These are phyloP conservation scores for Hapalemur alaotrensis DNA, from an alignment of 2,797 vertebrate genomes.

Conservation along the genomic window DNA sequence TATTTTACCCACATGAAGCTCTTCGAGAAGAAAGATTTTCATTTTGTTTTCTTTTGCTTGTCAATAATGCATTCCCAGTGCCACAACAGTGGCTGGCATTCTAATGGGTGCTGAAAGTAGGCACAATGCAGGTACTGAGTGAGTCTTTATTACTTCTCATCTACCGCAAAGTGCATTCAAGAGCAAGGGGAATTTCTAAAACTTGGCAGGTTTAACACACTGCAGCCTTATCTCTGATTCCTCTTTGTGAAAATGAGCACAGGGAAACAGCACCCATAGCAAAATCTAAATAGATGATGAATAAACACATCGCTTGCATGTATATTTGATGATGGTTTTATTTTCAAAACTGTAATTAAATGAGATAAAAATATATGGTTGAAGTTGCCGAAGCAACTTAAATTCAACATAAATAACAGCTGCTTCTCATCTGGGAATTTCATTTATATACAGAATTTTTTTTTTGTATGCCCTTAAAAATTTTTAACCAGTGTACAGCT, in stretches of 20 bases:
- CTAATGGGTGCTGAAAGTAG: background rate
- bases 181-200: background rate
- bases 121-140: background rate
- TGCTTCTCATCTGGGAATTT: slow-evolving; percentile 64
- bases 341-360: slow-evolving; percentile 74
- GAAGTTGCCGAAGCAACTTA: slow-evolving; percentile 56
- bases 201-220: too few relatives aligned
- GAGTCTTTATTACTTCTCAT: background rate
- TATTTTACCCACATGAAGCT: background rate
- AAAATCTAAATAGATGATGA: slow-evolving; percentile 10
- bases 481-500: background rate
- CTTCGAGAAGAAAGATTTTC: background rate
- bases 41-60: background rate
- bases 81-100: background rate
- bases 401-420: slow-evolving; percentile 72
- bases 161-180: background rate
- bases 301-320: slow-evolving; percentile 30
- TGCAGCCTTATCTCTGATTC: background rate
- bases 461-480: background rate
- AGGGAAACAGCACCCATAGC: background rate
- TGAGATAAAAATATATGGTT: slow-evolving; percentile 74
- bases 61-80: background rate
- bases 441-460: slow-evolving; percentile 11
- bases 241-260: background rate
- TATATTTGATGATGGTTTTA: slow-evolving; percentile 50